Base-by-base conservation (phyloP, 2,113 vertebrate species). In the Jacana jacana region DNA sequence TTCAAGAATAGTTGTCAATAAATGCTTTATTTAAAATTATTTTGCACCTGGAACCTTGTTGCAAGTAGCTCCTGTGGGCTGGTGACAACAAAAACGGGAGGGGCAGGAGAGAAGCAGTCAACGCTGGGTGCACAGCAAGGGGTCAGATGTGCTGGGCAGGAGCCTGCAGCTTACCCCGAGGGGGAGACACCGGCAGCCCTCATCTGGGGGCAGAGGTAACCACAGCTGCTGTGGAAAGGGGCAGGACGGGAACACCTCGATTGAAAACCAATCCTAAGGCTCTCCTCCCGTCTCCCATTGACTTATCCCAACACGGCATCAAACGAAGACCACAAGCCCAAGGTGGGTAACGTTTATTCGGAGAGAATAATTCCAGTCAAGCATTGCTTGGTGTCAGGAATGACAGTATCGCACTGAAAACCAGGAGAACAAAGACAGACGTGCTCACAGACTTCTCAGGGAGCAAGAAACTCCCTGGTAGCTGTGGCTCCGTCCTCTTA, bases 331-430 rank as follows among this genome's bases (percentile, higher is more conserved):
- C 71, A 69, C 63, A 79, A 95, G 63, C 44, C 39, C 63, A 61
- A 90, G 85, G 75, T 90, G 90, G 82, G 9, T 91, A 78, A 44
- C 33, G 75, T 86, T 93, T 93, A 65, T 66, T 85, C 75, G 77
- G 63, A 83, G 63, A 82, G 85, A 95, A 69, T 85, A 91, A 93
- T 82, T 82, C 63, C 82, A 80, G 85, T 55, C 48, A 86, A 90
- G 95, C 72, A 60, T 52, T 81, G 83, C 52, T 78, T 0, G 1
- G 42, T 48, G 72, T 81, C 80, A 84, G 91, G 72, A 94, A 81
- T 23, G 73, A 75, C 60, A 60, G 23, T 49, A 64, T 51, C 33
- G 17, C 12, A 66, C 31, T 20, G 42, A 68, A 73, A 81, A 72
- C 42, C 42, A 30, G 69, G 46, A 84, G 66, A 68, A 86, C 27